Percentiles rank a stretch among this genome's conserved stretches.
Evolutionary conservation across 2,888 invertebrate genomes (phyloP).

Genomic region (Spicauda simplicius): DNA sequence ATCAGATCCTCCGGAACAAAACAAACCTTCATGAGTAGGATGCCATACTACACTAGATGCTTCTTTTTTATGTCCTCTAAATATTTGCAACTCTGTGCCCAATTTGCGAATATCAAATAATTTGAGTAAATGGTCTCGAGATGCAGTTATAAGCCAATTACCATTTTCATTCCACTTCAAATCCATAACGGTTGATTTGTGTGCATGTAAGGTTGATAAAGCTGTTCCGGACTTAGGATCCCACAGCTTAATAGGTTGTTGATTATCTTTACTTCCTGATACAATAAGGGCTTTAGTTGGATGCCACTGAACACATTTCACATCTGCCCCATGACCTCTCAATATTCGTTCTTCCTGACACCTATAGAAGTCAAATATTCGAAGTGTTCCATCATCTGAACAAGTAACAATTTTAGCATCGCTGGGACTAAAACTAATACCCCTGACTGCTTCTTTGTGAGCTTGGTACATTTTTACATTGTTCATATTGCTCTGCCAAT

Average conservation of each 20-base stretch:
- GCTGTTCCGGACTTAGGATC: slow-evolving; percentile 98
- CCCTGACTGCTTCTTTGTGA: slow-evolving; percentile 99
- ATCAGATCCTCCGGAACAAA: slow-evolving; percentile 99
- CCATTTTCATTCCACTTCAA: slow-evolving; percentile 99
- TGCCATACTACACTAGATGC: slow-evolving; percentile 99
- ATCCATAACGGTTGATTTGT: slow-evolving; percentile 99
- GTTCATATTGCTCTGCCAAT: slow-evolving; percentile 99
- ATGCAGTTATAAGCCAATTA: slow-evolving; percentile 99
- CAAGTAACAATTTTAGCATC: slow-evolving; percentile 99
- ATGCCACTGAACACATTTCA: slow-evolving; percentile 99
- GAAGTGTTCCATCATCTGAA: slow-evolving; percentile 99
- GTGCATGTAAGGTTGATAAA: slow-evolving; percentile 98
- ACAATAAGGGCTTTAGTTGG: slow-evolving; percentile 98
- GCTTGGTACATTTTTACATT: slow-evolving; percentile 99
- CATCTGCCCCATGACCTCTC: slow-evolving; percentile 98
- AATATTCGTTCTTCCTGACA: slow-evolving; percentile 98
- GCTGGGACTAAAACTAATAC: slow-evolving; percentile 99
- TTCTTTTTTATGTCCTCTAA: slow-evolving; percentile 99
- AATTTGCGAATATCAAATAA: slow-evolving; percentile 98
- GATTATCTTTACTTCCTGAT: slow-evolving; percentile 99
- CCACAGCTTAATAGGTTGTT: slow-evolving; percentile 99
- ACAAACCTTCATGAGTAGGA: slow-evolving; percentile 98
- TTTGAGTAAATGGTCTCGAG: slow-evolving; percentile 98
- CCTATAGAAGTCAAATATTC: slow-evolving; percentile 99
- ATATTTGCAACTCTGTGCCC: slow-evolving; percentile 97